Evolutionary conservation across 1,140 invertebrate species (phyloP), one percentile per base, ranked within the genome.

Genomic region (Matsumurasca onukii): DNA sequence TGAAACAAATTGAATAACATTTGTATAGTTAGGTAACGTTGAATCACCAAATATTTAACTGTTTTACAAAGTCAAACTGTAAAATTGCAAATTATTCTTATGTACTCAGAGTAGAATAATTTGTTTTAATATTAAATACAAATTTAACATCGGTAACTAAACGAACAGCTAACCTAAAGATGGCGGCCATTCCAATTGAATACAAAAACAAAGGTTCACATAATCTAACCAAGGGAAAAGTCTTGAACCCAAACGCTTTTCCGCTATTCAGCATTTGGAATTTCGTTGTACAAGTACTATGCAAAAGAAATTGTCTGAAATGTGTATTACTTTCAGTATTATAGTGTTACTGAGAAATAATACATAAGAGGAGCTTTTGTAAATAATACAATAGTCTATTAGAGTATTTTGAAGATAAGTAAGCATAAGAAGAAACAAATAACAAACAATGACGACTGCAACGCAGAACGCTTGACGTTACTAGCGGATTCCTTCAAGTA

Each of bases 121-220:
- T 59, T 27, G 25, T 2, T 59, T 59, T 59, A 59, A 9, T 12
- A 22, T 59, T 25, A 27, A 59, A 27, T 22, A 27, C 25, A 59
- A 5, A 59, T 27, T 27, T 59, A 59, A 59, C 55, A 59, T 59
- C 55, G 24, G 15, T 59, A 24, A 27, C 3, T 27, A 29, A 9
- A 59, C 24, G 25, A 24, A 59, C 55, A 24, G 27, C 27, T 65
- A 65, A 65, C 62, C 62, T 65, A 65, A 59, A 65, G 62, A 65
- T 65, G 62, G 62, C 62, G 31, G 62, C 62, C 62, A 65, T 65
- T 65, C n/a, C 27, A 29, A 59, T 59, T 27, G 20, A 65, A 65
- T 65, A 65, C 62, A 65, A 65, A 65, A 65, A 65, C 62, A 65
- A 65, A 48, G 62, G 62, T 45, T 48, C 34, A 65, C 62, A 45